These are phyloP conservation scores for Daboia siamensis DNA, from an alignment of 2,113 vertebrate species.

Conservation along the genomic window DNA sequence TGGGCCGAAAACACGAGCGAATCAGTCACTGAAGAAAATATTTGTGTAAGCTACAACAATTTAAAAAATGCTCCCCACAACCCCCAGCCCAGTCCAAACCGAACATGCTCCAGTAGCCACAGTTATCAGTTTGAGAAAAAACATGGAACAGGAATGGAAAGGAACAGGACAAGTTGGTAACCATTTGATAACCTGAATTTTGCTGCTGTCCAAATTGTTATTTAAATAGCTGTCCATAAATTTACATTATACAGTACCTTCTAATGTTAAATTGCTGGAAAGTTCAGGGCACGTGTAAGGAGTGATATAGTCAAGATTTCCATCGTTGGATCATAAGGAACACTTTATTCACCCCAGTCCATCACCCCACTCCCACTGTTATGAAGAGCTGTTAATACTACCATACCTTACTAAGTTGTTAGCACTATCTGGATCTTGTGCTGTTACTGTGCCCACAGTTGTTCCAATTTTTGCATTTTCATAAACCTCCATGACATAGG, in stretches of 20 bases:
- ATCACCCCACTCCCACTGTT: not conserved
- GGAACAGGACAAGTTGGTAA: not conserved
- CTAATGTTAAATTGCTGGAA: no score
- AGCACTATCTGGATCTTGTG: conserved; percentile 91
- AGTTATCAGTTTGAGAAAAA: not conserved
- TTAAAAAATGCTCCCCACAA: not conserved
- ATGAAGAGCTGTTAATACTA: not conserved
- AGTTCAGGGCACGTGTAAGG: not conserved
- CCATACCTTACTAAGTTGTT: conserved; percentile 89
- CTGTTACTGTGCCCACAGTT: conserved; percentile 84
- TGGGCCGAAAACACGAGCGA: not conserved
- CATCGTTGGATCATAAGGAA: not conserved
- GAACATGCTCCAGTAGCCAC: not conserved
- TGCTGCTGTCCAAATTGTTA: not conserved
- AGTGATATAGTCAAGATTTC: not conserved
- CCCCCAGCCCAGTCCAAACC: not conserved
- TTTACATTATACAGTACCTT: not conserved
- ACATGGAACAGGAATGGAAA: not conserved
- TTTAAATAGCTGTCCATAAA: not conserved
- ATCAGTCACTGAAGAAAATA: not conserved
- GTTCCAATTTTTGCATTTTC: conserved; percentile 87
- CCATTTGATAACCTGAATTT: not conserved
- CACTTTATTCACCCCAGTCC: not conserved
- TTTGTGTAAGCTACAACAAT: not conserved
- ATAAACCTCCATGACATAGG: conserved; percentile 91